phyloP scores from a whole-genome alignment of 2,797 vertebrate genomes.

The Glyptemys insculpta region DNA sequence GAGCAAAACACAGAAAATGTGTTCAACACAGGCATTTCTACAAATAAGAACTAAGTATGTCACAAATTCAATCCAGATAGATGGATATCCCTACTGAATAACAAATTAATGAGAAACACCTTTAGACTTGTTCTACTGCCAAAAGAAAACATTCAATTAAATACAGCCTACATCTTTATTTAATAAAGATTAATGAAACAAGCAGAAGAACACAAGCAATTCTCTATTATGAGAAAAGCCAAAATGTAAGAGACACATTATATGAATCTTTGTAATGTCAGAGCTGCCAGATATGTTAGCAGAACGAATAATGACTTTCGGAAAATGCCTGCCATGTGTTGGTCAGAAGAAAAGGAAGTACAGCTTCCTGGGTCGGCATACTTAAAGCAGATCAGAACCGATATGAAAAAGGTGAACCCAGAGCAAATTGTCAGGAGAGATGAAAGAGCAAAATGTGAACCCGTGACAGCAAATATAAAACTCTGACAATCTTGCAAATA shows the following conservation, averaged over 20 bases:
- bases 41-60: constrained; percentile 69
- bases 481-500: constrained; percentile 12
- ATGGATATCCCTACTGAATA: constrained; percentile 64
- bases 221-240: constrained; percentile 59
- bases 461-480: constrained; percentile 21
- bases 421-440: constrained; percentile 36
- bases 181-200: constrained; percentile 79
- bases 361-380: constrained; percentile 48
- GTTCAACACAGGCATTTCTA: constrained; percentile 62
- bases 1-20: constrained; percentile 69
- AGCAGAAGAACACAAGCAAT: constrained; percentile 68
- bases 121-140: constrained; percentile 68
- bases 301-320: constrained; percentile 28
- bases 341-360: constrained; percentile 58
- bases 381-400: constrained; percentile 33
- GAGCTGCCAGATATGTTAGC: constrained; percentile 60
- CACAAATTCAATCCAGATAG: constrained; percentile 78
- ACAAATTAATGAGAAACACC: constrained; percentile 80
- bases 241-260: constrained; percentile 49
- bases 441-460: constrained; percentile 14
- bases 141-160: constrained; percentile 75
- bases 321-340: constrained; percentile 71
- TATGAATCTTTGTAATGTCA: constrained; percentile 52
- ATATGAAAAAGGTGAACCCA: constrained; percentile 49
- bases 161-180: constrained; percentile 73